phyloP scores from a whole-genome alignment of 2,797 vertebrate species.

The Phalanger gymnotis region DNA sequence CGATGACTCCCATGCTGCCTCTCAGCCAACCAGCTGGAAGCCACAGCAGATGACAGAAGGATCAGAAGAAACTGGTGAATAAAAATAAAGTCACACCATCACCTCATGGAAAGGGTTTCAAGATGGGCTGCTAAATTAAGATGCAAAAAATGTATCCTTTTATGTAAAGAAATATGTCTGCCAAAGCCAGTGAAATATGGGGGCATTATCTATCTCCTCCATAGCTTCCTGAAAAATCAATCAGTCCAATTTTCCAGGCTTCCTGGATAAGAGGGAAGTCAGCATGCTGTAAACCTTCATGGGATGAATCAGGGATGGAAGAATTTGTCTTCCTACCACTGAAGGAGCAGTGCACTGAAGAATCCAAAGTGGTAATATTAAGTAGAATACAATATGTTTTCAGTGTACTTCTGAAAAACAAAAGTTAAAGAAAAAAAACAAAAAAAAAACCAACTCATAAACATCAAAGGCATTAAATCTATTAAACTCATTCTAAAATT shows the following conservation, averaged over 20 bases:
- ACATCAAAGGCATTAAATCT: background rate
- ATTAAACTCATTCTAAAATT: background rate
- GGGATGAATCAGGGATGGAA: conserved; percentile 4
- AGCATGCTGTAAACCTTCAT: conserved; percentile 33
- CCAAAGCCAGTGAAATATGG: conserved; percentile 3
- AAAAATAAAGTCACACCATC: background rate
- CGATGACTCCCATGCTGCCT: background rate
- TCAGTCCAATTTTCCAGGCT: conserved; percentile 39
- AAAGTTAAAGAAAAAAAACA: background rate
- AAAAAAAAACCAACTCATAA: background rate
- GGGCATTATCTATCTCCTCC: conserved; percentile 78
- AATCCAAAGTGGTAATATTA: background rate
- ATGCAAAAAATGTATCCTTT: conserved; percentile 22
- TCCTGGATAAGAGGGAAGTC: conserved; percentile 43
- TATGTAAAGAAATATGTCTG: background rate
- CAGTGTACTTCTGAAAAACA: background rate
- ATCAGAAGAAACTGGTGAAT: background rate
- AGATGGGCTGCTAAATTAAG: background rate
- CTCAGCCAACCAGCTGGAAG: background rate
- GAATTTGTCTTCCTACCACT: conserved; percentile 3
- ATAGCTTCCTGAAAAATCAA: conserved; percentile 73
- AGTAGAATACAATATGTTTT: background rate
- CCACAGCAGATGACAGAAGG: background rate
- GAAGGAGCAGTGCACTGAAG: background rate
- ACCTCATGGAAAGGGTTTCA: background rate